Conservation (phyloP, 1,140 invertebrate species). For the Whitmania pigra region DNA sequence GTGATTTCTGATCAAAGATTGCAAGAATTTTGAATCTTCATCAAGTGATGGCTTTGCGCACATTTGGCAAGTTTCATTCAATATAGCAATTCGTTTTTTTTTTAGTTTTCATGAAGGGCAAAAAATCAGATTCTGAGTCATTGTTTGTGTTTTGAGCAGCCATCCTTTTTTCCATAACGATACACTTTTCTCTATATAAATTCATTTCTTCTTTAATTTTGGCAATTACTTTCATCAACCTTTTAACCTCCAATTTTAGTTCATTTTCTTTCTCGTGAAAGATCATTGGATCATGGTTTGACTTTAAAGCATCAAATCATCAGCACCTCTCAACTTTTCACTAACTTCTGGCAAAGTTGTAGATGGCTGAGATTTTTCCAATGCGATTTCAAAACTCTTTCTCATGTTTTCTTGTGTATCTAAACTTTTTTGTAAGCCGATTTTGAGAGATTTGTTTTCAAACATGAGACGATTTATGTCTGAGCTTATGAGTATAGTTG, state of each 20-base stretch:
- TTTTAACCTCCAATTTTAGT: neutral
- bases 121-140: no score
- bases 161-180: no score
- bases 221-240: neutral
- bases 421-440: conserved; percentile 7
- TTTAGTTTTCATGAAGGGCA: no score
- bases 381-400: neutral
- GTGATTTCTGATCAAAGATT: no score
- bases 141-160: no score
- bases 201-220: conserved; percentile 7
- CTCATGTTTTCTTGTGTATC: neutral
- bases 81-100: no score
- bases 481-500: neutral
- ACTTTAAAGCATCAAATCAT: neutral
- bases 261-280: neutral
- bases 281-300: neutral
- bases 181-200: neutral
- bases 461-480: conserved; percentile 1
- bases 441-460: conserved; percentile 7
- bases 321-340: no score
- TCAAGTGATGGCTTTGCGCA: no score
- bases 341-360: no score
- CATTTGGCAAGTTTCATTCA: no score
- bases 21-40: no score
- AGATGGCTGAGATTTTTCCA: neutral